phyloP scores from a whole-genome alignment of 2,113 vertebrate species.

The Nyctereutes procyonoides region DNA sequence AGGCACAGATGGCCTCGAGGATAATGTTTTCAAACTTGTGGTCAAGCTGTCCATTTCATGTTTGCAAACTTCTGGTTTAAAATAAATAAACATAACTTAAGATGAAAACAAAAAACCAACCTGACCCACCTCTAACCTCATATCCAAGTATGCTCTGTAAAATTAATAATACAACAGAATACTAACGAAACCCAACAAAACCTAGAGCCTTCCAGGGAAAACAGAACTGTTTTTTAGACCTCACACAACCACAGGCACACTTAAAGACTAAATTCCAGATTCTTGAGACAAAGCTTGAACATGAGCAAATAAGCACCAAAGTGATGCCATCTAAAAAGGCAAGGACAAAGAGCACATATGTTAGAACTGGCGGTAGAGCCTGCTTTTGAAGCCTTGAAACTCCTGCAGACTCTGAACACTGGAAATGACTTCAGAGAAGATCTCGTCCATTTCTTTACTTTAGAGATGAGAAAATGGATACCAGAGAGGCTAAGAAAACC shows the following conservation, averaged over 20 bases:
- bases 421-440: neutral
- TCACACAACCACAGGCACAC: neutral
- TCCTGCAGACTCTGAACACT: neutral
- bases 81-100: slow-evolving; percentile 50
- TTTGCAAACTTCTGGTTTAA: slow-evolving; percentile 45
- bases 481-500: neutral
- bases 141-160: neutral
- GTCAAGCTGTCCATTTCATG: slow-evolving; percentile 47
- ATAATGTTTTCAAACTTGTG: neutral
- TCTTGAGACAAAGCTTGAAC: neutral
- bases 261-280: neutral
- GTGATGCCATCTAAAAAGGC: neutral
- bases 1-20: neutral
- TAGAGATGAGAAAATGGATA: neutral
- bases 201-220: neutral
- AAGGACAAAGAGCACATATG: neutral
- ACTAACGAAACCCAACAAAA: neutral
- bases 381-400: neutral
- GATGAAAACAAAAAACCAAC: neutral
- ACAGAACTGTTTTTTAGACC: neutral
- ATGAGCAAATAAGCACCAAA: neutral
- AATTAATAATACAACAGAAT: neutral
- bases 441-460: neutral
- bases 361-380: neutral
- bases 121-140: neutral